These are phyloP conservation scores for Plagodis dolabraria DNA, from an alignment of 2,888 invertebrate species.

Conservation along the genomic window DNA sequence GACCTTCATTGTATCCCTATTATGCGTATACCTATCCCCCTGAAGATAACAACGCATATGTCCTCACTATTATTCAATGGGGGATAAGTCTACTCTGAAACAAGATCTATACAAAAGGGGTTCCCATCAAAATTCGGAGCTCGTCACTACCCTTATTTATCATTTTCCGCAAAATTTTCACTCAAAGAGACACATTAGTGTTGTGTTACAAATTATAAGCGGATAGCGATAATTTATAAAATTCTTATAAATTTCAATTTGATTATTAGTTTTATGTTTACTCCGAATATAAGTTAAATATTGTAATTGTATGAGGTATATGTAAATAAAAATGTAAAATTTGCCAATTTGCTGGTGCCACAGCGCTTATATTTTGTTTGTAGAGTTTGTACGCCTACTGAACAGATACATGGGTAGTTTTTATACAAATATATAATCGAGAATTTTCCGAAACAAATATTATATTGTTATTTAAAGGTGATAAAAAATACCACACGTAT, in stretches of 20 bases:
- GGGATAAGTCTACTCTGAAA: conserved; percentile 79
- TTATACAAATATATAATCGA: too few relatives aligned
- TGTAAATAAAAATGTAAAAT: too few relatives aligned
- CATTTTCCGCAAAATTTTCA: conserved; percentile 79
- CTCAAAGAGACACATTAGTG: conserved; percentile 64
- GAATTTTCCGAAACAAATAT: too few relatives aligned
- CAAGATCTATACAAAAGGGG: conserved; percentile 78
- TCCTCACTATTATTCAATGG: conserved; percentile 69
- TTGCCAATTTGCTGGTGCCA: too few relatives aligned
- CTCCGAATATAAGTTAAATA: too few relatives aligned
- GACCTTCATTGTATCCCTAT: conserved; percentile 49
- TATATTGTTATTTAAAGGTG: too few relatives aligned
- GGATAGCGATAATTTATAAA: conserved; percentile 1
- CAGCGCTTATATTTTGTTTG: too few relatives aligned
- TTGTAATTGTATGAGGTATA: too few relatives aligned
- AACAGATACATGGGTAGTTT: too few relatives aligned
- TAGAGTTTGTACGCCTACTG: too few relatives aligned
- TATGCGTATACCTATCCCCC: conserved; percentile 49
- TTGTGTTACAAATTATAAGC: conserved; percentile 38
- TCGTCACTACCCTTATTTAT: conserved; percentile 74
- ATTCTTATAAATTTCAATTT: neutral
- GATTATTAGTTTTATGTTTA: too few relatives aligned
- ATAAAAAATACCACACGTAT: too few relatives aligned
- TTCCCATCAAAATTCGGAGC: conserved; percentile 77
- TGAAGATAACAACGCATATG: conserved; percentile 52